Evolutionary conservation across 1,140 invertebrate genomes (phyloP).

Genomic region (Sinonovacula constricta): DNA sequence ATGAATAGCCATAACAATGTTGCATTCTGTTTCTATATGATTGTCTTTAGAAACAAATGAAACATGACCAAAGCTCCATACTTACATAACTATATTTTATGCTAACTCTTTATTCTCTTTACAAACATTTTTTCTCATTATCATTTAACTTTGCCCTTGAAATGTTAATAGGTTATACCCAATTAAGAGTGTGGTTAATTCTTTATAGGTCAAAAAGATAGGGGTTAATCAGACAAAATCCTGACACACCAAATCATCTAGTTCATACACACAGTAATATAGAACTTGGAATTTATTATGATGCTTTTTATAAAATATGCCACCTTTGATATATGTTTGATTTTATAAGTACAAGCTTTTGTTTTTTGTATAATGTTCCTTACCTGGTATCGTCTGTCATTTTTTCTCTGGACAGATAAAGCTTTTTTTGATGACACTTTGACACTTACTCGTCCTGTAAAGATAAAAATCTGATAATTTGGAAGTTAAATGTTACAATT

Average conservation of each 20-base stretch:
- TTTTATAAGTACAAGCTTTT: not conserved
- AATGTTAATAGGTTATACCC: too few relatives aligned
- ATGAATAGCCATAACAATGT: too few relatives aligned
- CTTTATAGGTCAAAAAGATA: not conserved
- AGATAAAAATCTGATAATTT: not conserved
- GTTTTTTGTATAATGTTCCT: not conserved
- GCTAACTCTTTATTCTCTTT: too few relatives aligned
- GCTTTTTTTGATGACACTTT: conserved; percentile 43
- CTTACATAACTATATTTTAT: too few relatives aligned
- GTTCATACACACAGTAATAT: not conserved
- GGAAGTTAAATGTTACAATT: too few relatives aligned
- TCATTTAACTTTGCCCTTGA: too few relatives aligned
- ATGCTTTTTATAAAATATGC: not conserved
- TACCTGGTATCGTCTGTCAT: conserved; percentile 43
- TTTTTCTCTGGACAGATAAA: conserved; percentile 31
- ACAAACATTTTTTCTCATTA: too few relatives aligned
- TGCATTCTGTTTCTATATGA: too few relatives aligned
- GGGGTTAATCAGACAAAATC: not conserved
- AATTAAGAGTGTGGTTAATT: too few relatives aligned
- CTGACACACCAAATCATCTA: not conserved
- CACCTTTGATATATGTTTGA: not conserved
- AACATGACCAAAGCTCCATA: too few relatives aligned
- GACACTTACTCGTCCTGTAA: conserved; percentile 43
- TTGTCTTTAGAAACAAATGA: too few relatives aligned
- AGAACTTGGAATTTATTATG: too few relatives aligned